A percentile compares a stretch with the other conserved stretches of the same genome.
Evolutionary conservation across 2,888 invertebrate genomes (phyloP).

Genomic region (Apamea epomidion): DNA sequence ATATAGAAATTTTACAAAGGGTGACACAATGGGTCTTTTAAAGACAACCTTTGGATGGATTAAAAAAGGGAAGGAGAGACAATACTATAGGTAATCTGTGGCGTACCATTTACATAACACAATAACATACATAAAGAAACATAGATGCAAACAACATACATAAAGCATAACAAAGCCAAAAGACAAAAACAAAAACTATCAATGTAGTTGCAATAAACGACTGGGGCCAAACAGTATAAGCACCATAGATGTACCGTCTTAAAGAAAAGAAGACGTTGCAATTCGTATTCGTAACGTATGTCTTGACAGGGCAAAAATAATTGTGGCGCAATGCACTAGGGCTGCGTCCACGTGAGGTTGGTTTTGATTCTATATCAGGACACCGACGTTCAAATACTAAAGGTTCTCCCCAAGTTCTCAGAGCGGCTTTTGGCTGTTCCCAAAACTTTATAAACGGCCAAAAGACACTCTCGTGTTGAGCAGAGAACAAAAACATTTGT

Average conservation of each 20-base stretch:
- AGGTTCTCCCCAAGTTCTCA: background rate
- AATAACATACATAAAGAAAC: background rate
- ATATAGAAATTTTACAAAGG: background rate
- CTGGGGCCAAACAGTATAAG: background rate
- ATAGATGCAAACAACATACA: too few relatives aligned
- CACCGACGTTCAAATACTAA: background rate
- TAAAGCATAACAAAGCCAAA: background rate
- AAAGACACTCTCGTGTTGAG: background rate
- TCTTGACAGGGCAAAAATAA: background rate
- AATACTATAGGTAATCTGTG: background rate
- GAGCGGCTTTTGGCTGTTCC: background rate
- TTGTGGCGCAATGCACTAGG: background rate
- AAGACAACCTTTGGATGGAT: background rate
- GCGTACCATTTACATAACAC: background rate
- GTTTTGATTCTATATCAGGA: background rate
- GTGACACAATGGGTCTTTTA: background rate
- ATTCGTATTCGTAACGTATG: background rate
- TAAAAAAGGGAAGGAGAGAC: background rate
- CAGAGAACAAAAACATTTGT: constrained; percentile 6
- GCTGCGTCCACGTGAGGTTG: background rate
- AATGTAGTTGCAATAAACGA: background rate
- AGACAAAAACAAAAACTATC: background rate
- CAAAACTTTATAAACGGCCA: background rate
- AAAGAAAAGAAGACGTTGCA: background rate
- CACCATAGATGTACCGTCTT: background rate